Conservation (phyloP, 2,797 vertebrate species). For the Hafferia zeledoni region DNA sequence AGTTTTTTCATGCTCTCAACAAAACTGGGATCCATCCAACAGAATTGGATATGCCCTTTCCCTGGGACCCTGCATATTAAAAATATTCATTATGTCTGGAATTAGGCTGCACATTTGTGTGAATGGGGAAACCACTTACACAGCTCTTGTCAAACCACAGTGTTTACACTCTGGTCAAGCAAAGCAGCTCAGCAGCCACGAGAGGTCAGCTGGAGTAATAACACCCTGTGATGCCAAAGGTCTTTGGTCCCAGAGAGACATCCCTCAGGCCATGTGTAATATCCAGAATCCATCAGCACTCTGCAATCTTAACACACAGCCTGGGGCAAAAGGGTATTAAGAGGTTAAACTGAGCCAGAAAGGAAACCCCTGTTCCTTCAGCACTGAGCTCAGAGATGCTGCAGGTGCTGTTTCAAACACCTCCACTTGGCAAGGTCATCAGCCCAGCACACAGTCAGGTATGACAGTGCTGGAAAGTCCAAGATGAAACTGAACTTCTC, state of each 20-base stretch:
- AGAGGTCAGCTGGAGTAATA: neutral
- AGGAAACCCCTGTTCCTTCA: neutral
- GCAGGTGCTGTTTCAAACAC: neutral
- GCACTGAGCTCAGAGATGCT: neutral
- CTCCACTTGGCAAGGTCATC: neutral
- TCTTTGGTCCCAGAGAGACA: neutral
- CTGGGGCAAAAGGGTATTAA: neutral
- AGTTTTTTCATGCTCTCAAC: neutral
- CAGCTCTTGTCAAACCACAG: neutral
- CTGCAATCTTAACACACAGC: neutral
- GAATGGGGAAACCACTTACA: neutral
- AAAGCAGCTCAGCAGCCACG: neutral
- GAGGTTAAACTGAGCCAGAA: neutral
- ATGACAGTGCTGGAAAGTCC: fast-evolving
- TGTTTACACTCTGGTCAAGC: neutral
- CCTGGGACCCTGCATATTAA: neutral
- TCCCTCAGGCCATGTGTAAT: neutral
- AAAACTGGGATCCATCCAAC: neutral
- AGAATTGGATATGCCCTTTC: neutral
- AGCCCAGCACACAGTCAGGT: neutral
- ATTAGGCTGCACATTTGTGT: neutral
- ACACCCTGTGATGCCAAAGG: neutral
- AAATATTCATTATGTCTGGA: neutral
- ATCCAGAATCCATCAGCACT: neutral
- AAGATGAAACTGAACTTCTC: neutral